phyloP scores from a whole-genome alignment of 1,140 invertebrate species.

The Planococcus citri region DNA sequence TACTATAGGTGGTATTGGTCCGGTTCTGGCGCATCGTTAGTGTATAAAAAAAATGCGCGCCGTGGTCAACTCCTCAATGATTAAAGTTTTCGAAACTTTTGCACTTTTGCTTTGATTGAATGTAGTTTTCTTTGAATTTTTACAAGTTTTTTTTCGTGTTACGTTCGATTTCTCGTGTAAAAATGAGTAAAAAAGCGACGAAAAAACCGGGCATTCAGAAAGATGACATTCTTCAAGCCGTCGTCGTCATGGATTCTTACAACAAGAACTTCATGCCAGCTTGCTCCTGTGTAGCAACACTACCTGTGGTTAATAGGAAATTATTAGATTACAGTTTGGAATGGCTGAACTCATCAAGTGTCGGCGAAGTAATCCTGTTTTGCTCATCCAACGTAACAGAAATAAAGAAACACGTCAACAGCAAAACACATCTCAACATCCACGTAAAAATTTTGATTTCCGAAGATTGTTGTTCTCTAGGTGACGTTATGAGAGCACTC shows the following conservation, averaged over 20 bases:
- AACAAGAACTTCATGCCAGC: constrained; percentile 60
- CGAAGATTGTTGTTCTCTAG: constrained; percentile 74
- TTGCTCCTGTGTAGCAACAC: constrained; percentile 51
- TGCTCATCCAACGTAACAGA: constrained; percentile 55
- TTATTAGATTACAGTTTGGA: constrained; percentile 79
- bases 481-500: constrained; percentile 84
- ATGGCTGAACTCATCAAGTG: constrained; percentile 58
- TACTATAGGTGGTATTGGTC: too few species aligned
- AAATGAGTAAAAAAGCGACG: not conserved
- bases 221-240: constrained; percentile 38
- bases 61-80: too few species aligned
- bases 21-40: too few species aligned
- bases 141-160: too few species aligned
- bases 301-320: constrained; percentile 67
- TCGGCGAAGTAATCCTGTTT: constrained; percentile 82
- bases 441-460: constrained; percentile 60
- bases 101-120: too few species aligned
- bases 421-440: constrained; percentile 40
- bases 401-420: constrained; percentile 56
- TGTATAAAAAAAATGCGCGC: too few species aligned
- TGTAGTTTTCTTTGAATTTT: too few species aligned
- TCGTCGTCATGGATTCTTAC: constrained; percentile 77
- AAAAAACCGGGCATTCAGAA: constrained; percentile 20
- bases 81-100: too few species aligned
- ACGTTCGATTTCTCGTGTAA: too few species aligned